A percentile compares a stretch with the other conserved stretches of the same genome.
phyloP scores from a whole-genome alignment of 2,797 vertebrate species.

The Astyanax mexicanus region DNA sequence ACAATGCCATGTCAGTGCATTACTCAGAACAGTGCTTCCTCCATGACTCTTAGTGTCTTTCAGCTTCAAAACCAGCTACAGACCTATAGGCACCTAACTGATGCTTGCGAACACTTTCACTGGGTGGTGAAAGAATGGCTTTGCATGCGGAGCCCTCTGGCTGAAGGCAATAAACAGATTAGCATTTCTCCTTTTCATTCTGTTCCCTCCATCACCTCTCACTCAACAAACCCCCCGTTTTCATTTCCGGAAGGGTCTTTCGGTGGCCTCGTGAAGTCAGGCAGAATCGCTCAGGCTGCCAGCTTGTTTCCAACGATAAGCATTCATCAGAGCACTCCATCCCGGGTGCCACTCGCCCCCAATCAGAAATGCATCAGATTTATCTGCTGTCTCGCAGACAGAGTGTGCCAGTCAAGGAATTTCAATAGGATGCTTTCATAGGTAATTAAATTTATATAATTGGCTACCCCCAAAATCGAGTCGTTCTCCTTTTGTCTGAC shows the following conservation, averaged over 20 bases:
- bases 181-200: conserved; percentile 61
- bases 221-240: conserved; percentile 31
- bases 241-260: conserved; percentile 23
- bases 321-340: conserved; percentile 43
- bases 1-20: conserved; percentile 1
- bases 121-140: conserved; percentile 48
- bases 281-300: conserved; percentile 11
- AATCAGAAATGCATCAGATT: conserved; percentile 76
- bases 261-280: conserved; percentile 35
- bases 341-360: conserved; percentile 60
- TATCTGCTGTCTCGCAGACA: conserved; percentile 72
- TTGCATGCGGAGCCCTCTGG: conserved; percentile 24
- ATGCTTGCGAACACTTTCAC: conserved; percentile 31
- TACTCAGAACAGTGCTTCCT: conserved; percentile 40
- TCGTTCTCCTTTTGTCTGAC: conserved; percentile 51
- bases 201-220: conserved; percentile 34
- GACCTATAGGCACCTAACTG: background rate
- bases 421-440: conserved; percentile 68
- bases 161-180: conserved; percentile 60
- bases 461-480: conserved; percentile 64
- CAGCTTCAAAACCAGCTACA: background rate
- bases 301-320: conserved; percentile 33
- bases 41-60: conserved; percentile 1
- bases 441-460: conserved; percentile 77
- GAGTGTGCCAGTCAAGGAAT: conserved; percentile 69